A percentile compares a stretch with the other conserved stretches of the same genome.
Conservation (phyloP, 2,888 invertebrate genomes). For the Aethes cnicana region DNA sequence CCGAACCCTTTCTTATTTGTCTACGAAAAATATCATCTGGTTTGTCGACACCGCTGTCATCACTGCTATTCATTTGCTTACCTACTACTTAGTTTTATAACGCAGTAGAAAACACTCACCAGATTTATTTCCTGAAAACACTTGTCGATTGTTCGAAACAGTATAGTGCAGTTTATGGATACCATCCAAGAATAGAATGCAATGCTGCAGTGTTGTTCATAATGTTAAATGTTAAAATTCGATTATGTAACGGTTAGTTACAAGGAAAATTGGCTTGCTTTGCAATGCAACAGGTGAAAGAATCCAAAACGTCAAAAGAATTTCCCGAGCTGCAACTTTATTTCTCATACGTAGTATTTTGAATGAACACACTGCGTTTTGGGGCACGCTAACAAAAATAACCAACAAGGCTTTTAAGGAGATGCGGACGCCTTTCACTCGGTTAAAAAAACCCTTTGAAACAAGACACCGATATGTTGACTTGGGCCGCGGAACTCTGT, state of each 20-base stretch:
- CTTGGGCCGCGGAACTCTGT: constrained; percentile 59
- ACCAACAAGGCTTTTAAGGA: constrained; percentile 74
- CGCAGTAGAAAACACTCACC: background rate
- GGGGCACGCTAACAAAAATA: constrained; percentile 66
- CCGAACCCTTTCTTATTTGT: constrained; percentile 70
- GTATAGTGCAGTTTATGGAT: too few relatives aligned
- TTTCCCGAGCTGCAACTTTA: constrained; percentile 1
- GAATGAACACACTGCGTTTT: constrained; percentile 53
- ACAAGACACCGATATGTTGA: constrained; percentile 73
- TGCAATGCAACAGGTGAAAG: too few relatives aligned
- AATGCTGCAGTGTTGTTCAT: too few relatives aligned
- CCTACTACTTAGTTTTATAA: constrained; percentile 25
- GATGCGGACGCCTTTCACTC: constrained; percentile 73
- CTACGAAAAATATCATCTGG: constrained; percentile 75
- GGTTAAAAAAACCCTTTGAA: constrained; percentile 65
- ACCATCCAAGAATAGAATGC: too few relatives aligned
- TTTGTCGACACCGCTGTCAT: constrained; percentile 65
- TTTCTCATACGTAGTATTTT: constrained; percentile 43
- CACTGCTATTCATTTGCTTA: constrained; percentile 40
- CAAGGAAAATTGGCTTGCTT: too few relatives aligned
- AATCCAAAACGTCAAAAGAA: too few relatives aligned
- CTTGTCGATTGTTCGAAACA: too few relatives aligned
- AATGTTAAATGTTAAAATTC: too few relatives aligned
- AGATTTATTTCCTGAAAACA: background rate
- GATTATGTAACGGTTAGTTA: too few relatives aligned